A percentile compares a stretch with the other conserved stretches of the same genome.
phyloP scores from a whole-genome alignment of 2,113 vertebrate species.

The Motacilla tschutschensis region DNA sequence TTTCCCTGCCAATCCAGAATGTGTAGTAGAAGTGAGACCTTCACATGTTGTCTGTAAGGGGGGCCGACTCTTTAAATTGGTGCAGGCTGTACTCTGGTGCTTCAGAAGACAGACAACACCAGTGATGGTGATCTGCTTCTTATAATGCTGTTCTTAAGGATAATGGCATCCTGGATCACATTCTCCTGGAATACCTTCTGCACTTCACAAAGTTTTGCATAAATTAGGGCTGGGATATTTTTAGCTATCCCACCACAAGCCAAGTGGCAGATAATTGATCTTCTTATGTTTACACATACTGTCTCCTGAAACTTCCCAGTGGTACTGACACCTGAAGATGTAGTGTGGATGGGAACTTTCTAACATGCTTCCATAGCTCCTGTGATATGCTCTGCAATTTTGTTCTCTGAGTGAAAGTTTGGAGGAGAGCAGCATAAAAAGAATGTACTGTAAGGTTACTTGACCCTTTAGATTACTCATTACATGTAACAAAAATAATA shows the following conservation, averaged over 20 bases:
- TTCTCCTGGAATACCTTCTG: background rate
- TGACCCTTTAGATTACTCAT: background rate
- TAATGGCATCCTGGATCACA: background rate
- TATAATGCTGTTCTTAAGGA: background rate
- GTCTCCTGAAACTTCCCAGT: background rate
- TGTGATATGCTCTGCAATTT: background rate
- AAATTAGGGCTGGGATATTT: background rate
- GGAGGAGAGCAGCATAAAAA: background rate
- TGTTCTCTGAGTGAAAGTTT: background rate
- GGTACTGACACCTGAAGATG: background rate
- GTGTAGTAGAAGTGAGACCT: background rate
- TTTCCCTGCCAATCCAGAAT: background rate
- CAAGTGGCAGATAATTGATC: background rate
- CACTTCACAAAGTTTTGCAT: background rate
- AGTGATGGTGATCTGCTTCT: background rate
- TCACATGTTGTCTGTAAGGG: background rate
- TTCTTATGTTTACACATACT: background rate
- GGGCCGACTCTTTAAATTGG: background rate
- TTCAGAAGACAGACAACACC: background rate
- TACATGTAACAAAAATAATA: background rate
- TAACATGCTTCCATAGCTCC: background rate
- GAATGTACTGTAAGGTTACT: background rate
- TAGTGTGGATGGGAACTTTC: background rate
- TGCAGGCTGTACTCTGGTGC: background rate
- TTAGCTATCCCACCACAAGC: background rate